Percentiles rank a stretch among this genome's conserved stretches.
phyloP scores from a whole-genome alignment of 1,140 invertebrate genomes.

The Danaus plexippus region DNA sequence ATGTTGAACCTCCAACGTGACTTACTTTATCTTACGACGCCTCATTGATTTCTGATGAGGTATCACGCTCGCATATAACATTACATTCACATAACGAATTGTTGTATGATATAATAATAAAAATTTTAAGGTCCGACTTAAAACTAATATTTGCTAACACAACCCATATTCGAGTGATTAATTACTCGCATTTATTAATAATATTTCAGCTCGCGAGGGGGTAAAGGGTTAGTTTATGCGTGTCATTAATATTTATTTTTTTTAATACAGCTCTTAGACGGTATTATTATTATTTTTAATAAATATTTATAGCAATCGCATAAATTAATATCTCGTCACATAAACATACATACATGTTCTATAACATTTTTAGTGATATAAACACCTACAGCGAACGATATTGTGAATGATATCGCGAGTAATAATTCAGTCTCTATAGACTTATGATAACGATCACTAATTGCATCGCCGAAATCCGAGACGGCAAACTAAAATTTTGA shows the following conservation, averaged over 20 bases:
- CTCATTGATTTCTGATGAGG: constrained; percentile 61
- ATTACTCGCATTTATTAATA: constrained; percentile 65
- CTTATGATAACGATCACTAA: constrained; percentile 47
- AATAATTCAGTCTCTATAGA: constrained; percentile 11
- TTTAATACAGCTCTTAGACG: constrained; percentile 5
- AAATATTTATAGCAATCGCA: constrained; percentile 3
- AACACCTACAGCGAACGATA: no score
- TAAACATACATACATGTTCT: no score
- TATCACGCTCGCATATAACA: neutral
- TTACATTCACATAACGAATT: neutral
- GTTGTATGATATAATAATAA: no score
- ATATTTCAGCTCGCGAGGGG: constrained; percentile 39
- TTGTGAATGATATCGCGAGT: neutral
- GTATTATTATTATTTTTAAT: no score
- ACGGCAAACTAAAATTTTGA: constrained; percentile 40
- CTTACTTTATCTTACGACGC: constrained; percentile 32
- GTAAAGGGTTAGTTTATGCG: constrained; percentile 24
- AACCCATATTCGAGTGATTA: constrained; percentile 57
- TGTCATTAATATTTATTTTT: constrained; percentile 53
- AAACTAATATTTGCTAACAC: constrained; percentile 17
- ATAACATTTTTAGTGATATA: no score
- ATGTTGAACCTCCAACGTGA: constrained; percentile 30
- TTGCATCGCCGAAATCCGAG: constrained; percentile 46
- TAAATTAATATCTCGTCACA: no score
- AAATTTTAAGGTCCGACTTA: constrained; percentile 4